Percentiles rank a stretch among this genome's conserved stretches.
phyloP scores from a whole-genome alignment of 2,113 vertebrate species.

The Xenopus laevis region DNA sequence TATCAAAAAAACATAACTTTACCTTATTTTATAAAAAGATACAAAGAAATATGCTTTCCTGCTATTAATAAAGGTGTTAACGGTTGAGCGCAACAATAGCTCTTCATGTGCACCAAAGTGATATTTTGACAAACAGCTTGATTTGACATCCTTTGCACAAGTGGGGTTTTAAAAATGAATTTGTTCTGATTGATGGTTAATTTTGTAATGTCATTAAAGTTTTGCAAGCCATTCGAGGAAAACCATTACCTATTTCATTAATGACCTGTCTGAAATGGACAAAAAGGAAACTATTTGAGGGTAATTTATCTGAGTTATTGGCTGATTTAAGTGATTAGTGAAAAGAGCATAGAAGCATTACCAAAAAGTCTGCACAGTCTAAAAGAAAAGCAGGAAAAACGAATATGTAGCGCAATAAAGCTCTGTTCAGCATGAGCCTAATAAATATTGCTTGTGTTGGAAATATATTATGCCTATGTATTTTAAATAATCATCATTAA shows the following conservation, averaged over 20 bases:
- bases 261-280: not conserved
- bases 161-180: not conserved
- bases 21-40: slow-evolving; percentile 23
- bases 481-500: no score
- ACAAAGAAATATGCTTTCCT: slow-evolving; percentile 34
- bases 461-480: no score
- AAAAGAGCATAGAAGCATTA: no score
- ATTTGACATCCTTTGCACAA: slow-evolving; percentile 6
- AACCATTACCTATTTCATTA: not conserved
- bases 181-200: not conserved
- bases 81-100: slow-evolving; percentile 30
- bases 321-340: no score
- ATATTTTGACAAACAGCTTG: not conserved
- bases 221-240: slow-evolving; percentile 3
- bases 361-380: no score
- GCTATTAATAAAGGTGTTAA: slow-evolving; percentile 39
- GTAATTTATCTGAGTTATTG: no score
- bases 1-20: slow-evolving; percentile 57
- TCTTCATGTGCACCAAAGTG: slow-evolving; percentile 27
- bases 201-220: not conserved
- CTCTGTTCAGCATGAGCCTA: no score
- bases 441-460: no score
- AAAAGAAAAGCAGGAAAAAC: no score
- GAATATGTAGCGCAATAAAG: no score
- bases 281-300: no score